Percentiles rank a stretch among this genome's conserved stretches.
phyloP scores from a whole-genome alignment of 1,140 invertebrate species.

The Caenorhabditis inopinata region DNA sequence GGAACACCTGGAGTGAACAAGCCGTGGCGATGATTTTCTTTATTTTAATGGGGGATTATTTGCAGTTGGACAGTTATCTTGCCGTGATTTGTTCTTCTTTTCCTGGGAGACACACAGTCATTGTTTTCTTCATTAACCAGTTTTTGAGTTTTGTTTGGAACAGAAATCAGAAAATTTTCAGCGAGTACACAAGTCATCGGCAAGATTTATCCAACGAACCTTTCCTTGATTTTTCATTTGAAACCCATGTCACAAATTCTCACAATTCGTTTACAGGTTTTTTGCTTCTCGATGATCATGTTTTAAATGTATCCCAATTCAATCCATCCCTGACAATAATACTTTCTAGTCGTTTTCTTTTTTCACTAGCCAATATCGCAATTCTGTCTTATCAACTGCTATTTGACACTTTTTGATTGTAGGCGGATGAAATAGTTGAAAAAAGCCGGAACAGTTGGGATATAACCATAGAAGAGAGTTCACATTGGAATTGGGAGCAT shows the following conservation, averaged over 20 bases:
- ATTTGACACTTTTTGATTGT: neutral
- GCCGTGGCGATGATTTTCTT: neutral
- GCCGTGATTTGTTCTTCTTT: neutral
- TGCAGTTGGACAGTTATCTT: conserved; percentile 8
- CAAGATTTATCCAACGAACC: conserved; percentile 22
- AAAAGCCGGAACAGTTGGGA: conserved; percentile 6
- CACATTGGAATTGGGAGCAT: conserved; percentile 27
- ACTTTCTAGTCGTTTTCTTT: neutral
- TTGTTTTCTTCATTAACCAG: neutral
- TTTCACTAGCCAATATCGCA: neutral
- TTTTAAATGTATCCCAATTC: neutral
- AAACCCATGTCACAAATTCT: neutral
- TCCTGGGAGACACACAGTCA: neutral
- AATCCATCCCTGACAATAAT: neutral
- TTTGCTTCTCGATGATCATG: neutral
- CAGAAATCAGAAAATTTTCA: neutral
- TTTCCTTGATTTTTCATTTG: neutral
- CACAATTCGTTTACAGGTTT: conserved; percentile 16
- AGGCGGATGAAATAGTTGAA: neutral
- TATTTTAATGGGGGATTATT: neutral
- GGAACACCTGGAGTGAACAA: neutral
- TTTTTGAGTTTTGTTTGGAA: neutral
- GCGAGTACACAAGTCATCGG: neutral
- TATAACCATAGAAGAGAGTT: conserved; percentile 8
- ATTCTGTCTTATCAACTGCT: neutral